Evolutionary conservation across 2,888 invertebrate species (phyloP), one percentile per base, ranked within the genome.

Genomic region (Empis stercorea): DNA sequence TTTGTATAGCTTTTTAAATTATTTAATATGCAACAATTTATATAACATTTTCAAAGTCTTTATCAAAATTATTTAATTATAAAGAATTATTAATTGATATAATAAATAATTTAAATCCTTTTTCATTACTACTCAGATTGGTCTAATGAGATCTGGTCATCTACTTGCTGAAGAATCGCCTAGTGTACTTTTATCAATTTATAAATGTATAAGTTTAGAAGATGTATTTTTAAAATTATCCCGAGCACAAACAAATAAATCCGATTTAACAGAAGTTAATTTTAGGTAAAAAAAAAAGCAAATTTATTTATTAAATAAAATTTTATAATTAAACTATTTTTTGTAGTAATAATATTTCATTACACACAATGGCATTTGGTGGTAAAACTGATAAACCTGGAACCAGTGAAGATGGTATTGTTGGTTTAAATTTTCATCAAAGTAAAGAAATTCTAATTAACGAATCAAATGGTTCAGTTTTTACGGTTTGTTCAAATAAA

Each of bases 201-300:
- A 89, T 72, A 80, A 79, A 61, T 88, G 88, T 64, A 76, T 80
- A 52, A 83, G 85, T 13, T 72, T 95, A 7, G 95, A 95, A 68
- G 92, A 92, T 57, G 93, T 94, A 3, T 95, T 95, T 72, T 75
- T 95, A 48, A 89, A 91, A 68, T 73, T 95, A 15, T 87, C 87
- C 27, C 76, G 88, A 59, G 82, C 83, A 60, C 87, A 89, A 68
- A 81, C 79, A 54, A 79, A 80, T 71, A 71, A 76, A 36, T 76
- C 71, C 68, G 67, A 66, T 42, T 57, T 63, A 15, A 59, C 62
- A 40, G 65, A 70, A 54, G 63, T 70, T 45, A 70, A 70, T 52
- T 68, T 70, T 58, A 70, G 68, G 68, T 69, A 56, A 60, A 57
- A 48, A 10, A n/a, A 5, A 17, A 23, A 17, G n/a, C 10, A 32